Base-by-base conservation (phyloP, 2,797 vertebrate species). In the Lates japonicus region DNA sequence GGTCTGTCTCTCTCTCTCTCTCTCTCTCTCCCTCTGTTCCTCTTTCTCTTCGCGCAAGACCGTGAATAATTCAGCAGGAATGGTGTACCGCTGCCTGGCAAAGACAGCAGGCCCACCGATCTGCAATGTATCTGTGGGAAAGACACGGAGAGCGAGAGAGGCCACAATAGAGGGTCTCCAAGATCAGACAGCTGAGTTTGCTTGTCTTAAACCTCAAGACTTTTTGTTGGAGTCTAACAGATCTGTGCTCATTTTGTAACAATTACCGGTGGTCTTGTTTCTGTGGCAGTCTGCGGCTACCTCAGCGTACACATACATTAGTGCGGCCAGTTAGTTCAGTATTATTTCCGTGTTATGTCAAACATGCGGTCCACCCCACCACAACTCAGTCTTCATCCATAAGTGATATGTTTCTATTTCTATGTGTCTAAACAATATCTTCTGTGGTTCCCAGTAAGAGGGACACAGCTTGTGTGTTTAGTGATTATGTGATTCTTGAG, bases 11-110 rank as follows among this genome's bases (percentile, higher is more conserved):
- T 71, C 76, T n/a, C 31, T 84, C 85, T 84, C 87, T 79, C 87
- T 88, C 77, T 61, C 76, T 85, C 87, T 82, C 83, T 80, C 80
- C 61, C 75, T 68, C 74, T 73, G 67, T 51, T 81, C 41, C 81
- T 88, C 82, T 89, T 89, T 78, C 82, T 85, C 89, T n/a, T n/a
- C n/a, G n/a, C 55, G 59, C 85, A 78, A 83, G 88, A 91, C 41
- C 41, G 86, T 91, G 92, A 94, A 94, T 95, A 94, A 94, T 94
- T 93, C 82, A 94, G 82, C 77, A 66, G 90, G 87, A 90, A 89
- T 83, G 88, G 88, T 93, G 92, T 90, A 87, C 83, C 66, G 20
- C 89, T 82, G 87, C 69, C 76, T 76, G 68, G 73, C 66, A 71
- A 84, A 91, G 92, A 90, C 87, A 93, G 90, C 87, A 78, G 80